Evolutionary conservation across 2,888 invertebrate genomes (phyloP).

Genomic region (Plutella xylostella): DNA sequence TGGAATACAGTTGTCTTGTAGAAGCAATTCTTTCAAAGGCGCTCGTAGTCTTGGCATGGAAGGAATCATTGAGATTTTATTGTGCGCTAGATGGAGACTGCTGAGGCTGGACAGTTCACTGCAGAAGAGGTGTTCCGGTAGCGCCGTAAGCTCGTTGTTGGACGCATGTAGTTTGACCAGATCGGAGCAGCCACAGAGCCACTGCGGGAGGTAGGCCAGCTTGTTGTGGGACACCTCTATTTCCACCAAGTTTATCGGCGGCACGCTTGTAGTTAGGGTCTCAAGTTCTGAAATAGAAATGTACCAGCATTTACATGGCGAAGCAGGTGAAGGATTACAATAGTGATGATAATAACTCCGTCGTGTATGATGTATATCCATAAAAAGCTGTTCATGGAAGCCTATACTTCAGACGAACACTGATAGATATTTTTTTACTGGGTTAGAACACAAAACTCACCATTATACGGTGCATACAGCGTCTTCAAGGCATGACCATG

Average conservation of each 20-base stretch:
- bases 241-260: constrained; percentile 79
- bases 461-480: constrained; percentile 83
- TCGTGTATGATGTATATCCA: too few species aligned
- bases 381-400: too few species aligned
- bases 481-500: constrained; percentile 82
- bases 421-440: too few species aligned
- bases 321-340: too few species aligned
- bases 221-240: constrained; percentile 85
- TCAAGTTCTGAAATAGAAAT: constrained; percentile 76
- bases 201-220: constrained; percentile 78
- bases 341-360: too few species aligned
- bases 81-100: constrained; percentile 81
- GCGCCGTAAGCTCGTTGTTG: constrained; percentile 76
- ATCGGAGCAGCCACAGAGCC: constrained; percentile 80
- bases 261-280: constrained; percentile 75
- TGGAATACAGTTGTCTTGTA: constrained; percentile 84
- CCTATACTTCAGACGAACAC: too few species aligned
- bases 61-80: constrained; percentile 80
- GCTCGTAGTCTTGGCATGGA: constrained; percentile 73
- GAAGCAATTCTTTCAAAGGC: constrained; percentile 76
- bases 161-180: constrained; percentile 80
- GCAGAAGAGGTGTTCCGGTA: constrained; percentile 80
- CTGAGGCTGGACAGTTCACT: constrained; percentile 80
- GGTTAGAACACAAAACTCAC: too few species aligned
- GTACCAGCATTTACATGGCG: too few species aligned